Evolutionary conservation across 2,113 vertebrate species (phyloP).

Genomic region (Pteropus alecto): DNA sequence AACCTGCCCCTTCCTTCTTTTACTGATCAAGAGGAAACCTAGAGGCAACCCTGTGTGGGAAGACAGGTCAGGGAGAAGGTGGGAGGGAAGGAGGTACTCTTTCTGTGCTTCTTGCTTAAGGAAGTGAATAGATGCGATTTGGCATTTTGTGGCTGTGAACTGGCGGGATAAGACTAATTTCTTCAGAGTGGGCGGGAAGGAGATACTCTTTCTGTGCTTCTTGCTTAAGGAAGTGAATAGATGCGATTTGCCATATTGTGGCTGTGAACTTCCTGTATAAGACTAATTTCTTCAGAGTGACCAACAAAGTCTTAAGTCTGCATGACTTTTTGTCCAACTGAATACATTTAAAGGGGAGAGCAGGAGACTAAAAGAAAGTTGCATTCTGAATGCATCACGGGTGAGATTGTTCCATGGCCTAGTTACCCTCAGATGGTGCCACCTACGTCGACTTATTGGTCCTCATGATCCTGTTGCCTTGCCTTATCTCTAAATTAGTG

Average conservation of each 20-base stretch:
- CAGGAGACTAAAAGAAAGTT: background rate
- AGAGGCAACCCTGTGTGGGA: background rate
- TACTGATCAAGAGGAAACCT: background rate
- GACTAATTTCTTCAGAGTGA: background rate
- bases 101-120: background rate
- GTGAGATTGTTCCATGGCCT: background rate
- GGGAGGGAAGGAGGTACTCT: background rate
- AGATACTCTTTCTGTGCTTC: no score
- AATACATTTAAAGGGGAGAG: background rate
- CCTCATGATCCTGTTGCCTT: background rate
- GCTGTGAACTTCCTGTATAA: no score
- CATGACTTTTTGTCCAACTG: background rate
- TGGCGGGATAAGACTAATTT: no score
- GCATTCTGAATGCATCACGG: background rate
- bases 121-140: background rate
- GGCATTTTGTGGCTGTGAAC: background rate
- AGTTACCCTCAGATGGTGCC: background rate
- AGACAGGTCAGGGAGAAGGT: background rate
- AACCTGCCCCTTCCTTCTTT: background rate
- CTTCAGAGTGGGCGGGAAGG: no score
- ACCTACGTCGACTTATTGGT: background rate
- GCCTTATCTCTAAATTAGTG: background rate
- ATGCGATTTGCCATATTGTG: no score
- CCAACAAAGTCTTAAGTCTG: background rate
- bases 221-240: no score